These are phyloP conservation scores for Glaucomys volans DNA, from an alignment of 2,113 vertebrate species.

Conservation along the genomic window DNA sequence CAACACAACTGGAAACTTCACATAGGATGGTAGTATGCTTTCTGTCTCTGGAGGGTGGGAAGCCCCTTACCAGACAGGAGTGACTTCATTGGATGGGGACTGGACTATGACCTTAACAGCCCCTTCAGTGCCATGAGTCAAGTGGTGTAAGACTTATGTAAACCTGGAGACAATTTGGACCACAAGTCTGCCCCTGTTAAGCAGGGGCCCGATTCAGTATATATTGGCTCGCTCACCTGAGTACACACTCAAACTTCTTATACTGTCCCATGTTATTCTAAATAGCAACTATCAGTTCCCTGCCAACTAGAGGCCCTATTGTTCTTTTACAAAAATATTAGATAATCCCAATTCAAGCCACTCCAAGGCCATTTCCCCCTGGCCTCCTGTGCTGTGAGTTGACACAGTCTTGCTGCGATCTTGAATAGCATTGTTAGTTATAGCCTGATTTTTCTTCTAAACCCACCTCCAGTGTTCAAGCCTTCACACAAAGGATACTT, in stretches of 20 bases:
- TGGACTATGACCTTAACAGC: background rate
- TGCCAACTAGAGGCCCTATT: conserved; percentile 59
- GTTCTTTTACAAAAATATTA: conserved; percentile 72
- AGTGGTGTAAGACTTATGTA: background rate
- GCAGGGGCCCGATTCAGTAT: background rate
- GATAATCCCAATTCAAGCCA: conserved; percentile 62
- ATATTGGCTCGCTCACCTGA: background rate
- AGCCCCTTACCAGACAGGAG: background rate
- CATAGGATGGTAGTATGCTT: background rate
- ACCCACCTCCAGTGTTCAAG: background rate
- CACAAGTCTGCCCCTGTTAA: background rate
- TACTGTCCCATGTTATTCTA: conserved; percentile 43
- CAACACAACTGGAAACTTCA: background rate
- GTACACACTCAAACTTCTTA: background rate
- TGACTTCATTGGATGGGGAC: background rate
- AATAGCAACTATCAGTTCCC: conserved; percentile 57
- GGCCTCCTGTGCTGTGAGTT: conserved; percentile 43
- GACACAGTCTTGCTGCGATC: conserved; percentile 53
- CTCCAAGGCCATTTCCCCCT: conserved; percentile 57
- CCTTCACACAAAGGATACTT: background rate
- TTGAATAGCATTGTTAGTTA: conserved; percentile 34
- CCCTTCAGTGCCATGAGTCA: background rate
- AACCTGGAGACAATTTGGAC: background rate
- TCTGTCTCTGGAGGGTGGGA: background rate
- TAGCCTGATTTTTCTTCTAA: background rate